A percentile compares a stretch with the other conserved stretches of the same genome.
Conservation (phyloP, 2,113 vertebrate genomes). For the Hippocampus comes region DNA sequence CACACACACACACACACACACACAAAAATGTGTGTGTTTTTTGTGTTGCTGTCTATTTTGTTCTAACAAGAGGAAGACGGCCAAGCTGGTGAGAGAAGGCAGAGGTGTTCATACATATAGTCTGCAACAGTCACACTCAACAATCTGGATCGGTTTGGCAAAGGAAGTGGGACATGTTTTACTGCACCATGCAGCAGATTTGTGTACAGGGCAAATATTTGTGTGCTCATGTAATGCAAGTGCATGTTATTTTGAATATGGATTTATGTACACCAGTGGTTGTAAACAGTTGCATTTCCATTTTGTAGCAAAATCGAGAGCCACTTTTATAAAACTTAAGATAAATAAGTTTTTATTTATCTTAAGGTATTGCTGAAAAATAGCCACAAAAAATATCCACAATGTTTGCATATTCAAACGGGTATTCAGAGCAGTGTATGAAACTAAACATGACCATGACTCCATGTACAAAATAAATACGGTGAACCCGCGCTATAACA, state of each 20-base stretch:
- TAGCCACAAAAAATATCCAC: no score
- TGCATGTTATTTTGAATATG: neutral
- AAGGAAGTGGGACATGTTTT: conserved; percentile 32
- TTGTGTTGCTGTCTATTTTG: conserved; percentile 43
- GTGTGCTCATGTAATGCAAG: neutral
- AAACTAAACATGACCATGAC: no score
- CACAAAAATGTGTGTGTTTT: conserved; percentile 32
- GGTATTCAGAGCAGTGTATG: no score
- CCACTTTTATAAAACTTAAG: neutral
- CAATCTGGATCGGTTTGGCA: conserved; percentile 40
- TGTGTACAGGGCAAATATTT: conserved; percentile 20
- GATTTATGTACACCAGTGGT: neutral
- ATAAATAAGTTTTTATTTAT: neutral
- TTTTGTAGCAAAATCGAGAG: neutral
- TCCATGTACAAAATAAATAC: no score
- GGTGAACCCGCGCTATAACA: no score
- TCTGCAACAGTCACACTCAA: conserved; percentile 5
- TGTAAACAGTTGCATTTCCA: neutral
- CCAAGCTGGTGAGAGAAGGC: conserved; percentile 39
- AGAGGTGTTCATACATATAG: conserved; percentile 5
- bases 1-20: conserved; percentile 11
- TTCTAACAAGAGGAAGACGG: conserved; percentile 28
- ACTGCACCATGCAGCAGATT: conserved; percentile 11
- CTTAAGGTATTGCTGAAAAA: neutral
- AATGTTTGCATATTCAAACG: no score